Base-by-base conservation (phyloP, 1,140 invertebrate species). In the Zaprionus africanus region DNA sequence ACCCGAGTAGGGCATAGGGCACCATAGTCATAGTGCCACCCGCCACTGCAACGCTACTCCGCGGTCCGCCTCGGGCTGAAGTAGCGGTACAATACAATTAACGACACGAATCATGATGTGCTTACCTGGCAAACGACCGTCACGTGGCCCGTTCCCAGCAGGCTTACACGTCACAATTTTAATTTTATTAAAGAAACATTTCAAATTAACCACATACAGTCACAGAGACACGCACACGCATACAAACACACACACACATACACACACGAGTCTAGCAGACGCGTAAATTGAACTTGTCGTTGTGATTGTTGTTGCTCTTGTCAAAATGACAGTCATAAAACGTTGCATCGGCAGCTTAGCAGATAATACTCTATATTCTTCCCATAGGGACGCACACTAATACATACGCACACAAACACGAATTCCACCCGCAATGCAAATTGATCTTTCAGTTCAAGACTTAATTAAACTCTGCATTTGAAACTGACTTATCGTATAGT, bases 51-150 rank as follows among this genome's bases (percentile, higher is more conserved):
- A 41, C 11, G 12, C 34, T 19, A 22, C 31, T n/a, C 24, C 24
- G 34, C 43, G 54, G 41, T 63, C 66, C 77, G 79, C 77, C 74
- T 90, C 69, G 70, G 87, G 70, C 76, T 81, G 72, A 82, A 81
- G 78, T 81, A 61, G 54, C 60, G 68, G 64, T 63, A 79, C 90
- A 91, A 92, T 90, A 92, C 90, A 92, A 92, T 92, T 92, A 92
- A 91, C 87, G 90, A 83, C 90, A 92, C 91, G 90, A 92, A 92
- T 88, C 85, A 91, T 91, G 88, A 87, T 87, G 85, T 90, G 86
- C 90, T 91, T 92, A 92, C 91, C 91, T 92, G 91, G 86, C 91
- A 91, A 92, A 92, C 91, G 91, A 92, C 91, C 86, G 91, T 92
- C 91, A 92, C 91, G 91, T 92, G 91, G 82, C 91, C 41, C 76